A percentile compares a stretch with the other conserved stretches of the same genome.
Evolutionary conservation across 2,888 invertebrate species (phyloP).

Genomic region (Cosmopolites sordidus): DNA sequence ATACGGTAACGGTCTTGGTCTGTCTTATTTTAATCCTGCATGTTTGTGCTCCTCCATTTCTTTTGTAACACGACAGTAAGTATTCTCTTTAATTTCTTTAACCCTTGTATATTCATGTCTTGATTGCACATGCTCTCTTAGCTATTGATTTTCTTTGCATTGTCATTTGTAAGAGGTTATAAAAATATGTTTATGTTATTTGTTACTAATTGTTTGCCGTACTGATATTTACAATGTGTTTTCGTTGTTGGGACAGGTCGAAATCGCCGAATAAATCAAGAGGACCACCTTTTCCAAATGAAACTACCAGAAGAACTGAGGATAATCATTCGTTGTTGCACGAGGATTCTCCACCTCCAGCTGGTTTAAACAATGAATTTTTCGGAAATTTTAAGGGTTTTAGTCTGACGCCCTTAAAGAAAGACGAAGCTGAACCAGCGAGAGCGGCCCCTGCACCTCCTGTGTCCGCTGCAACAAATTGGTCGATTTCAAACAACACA

Average conservation of each 20-base stretch:
- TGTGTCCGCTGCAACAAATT: slow-evolving; percentile 34
- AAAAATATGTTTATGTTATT: too few relatives aligned
- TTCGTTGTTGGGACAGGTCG: slow-evolving; percentile 39
- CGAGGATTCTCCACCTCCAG: slow-evolving; percentile 36
- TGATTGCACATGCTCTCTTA: slow-evolving; percentile 21
- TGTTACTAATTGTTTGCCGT: too few relatives aligned
- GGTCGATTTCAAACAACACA: slow-evolving; percentile 10
- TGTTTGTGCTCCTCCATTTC: slow-evolving; percentile 7
- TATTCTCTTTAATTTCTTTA: slow-evolving; percentile 2
- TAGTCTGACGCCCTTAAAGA: slow-evolving; percentile 62
- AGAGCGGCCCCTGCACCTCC: slow-evolving; percentile 64
- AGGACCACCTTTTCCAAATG: slow-evolving; percentile 43
- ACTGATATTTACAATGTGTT: not conserved
- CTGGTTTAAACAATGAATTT: slow-evolving; percentile 54
- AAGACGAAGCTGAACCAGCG: slow-evolving; percentile 39
- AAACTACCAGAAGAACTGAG: slow-evolving; percentile 56
- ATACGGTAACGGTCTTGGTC: not conserved
- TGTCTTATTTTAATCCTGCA: slow-evolving; percentile 7
- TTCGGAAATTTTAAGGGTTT: slow-evolving; percentile 87
- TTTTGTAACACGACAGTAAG: not conserved
- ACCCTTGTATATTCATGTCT: not conserved
- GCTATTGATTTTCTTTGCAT: slow-evolving; percentile 24
- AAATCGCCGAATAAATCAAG: slow-evolving; percentile 47
- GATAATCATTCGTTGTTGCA: slow-evolving; percentile 65
- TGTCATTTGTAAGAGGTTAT: slow-evolving; percentile 13